Conservation (phyloP, 2,797 vertebrate species). For the Micropoecilia bifurca region DNA sequence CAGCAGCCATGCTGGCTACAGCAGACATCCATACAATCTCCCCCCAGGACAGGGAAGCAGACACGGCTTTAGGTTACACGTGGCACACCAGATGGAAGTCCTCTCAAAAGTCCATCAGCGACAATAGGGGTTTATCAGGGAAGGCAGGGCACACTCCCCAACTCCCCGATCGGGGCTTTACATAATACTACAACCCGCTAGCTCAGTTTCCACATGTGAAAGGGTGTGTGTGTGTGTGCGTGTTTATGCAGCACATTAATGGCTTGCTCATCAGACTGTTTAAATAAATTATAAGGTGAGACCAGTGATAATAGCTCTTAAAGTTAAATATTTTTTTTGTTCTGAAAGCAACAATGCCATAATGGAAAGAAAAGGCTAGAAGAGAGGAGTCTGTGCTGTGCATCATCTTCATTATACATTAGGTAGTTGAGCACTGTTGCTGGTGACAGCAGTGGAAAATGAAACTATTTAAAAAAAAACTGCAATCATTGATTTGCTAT, state of each 20-base stretch:
- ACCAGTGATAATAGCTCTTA: constrained; percentile 57
- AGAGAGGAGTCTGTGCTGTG: constrained; percentile 25
- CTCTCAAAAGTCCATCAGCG: constrained; percentile 76
- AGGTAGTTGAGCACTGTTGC: constrained; percentile 63
- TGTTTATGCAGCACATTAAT: constrained; percentile 59
- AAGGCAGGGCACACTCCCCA: constrained; percentile 64
- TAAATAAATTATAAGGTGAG: constrained; percentile 67
- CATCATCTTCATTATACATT: constrained; percentile 56
- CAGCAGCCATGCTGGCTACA: constrained; percentile 69
- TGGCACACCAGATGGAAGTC: constrained; percentile 80
- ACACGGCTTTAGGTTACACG: constrained; percentile 67
- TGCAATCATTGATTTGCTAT: constrained; percentile 82
- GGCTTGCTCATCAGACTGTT: constrained; percentile 59
- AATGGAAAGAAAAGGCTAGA: constrained; percentile 27
- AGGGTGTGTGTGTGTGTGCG: constrained; percentile 35
- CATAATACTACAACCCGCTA: constrained; percentile 56
- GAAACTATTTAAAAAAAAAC: constrained; percentile 78
- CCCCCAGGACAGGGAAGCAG: constrained; percentile 72
- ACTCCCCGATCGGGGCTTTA: constrained; percentile 56
- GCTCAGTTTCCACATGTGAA: constrained; percentile 49
- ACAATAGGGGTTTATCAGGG: constrained; percentile 65
- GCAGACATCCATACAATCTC: constrained; percentile 77
- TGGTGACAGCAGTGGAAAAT: constrained; percentile 66
- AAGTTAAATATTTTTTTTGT: constrained; percentile 49
- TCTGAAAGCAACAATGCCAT: constrained; percentile 24